A percentile compares a stretch with the other conserved stretches of the same genome.
These are phyloP conservation scores for Theristicus caerulescens DNA, from an alignment of 2,113 vertebrate species.

Conservation along the genomic window DNA sequence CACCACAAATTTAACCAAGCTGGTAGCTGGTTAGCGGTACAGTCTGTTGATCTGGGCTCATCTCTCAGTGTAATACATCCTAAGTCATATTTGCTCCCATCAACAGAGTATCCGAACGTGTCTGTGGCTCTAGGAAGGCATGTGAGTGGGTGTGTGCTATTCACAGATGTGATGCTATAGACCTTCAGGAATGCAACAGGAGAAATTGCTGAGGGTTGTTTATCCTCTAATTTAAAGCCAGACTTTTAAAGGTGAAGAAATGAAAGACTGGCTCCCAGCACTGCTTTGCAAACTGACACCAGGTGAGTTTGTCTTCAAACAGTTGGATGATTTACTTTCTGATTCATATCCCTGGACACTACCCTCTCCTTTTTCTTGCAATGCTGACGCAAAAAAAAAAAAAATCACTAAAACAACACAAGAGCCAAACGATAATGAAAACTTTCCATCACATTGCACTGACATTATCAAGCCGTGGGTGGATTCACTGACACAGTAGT, in stretches of 20 bases:
- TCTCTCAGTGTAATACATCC: background rate
- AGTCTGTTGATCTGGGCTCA: background rate
- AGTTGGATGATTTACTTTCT: background rate
- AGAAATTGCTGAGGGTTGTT: background rate
- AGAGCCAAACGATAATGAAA: constrained; percentile 5
- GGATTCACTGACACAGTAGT: constrained; percentile 56
- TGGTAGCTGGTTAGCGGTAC: background rate
- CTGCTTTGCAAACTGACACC: background rate
- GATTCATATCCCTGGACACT: background rate
- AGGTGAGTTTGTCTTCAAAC: background rate
- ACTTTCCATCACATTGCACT: constrained; percentile 23
- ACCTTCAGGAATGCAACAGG: background rate
- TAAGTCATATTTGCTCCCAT: background rate
- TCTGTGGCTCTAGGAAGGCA: background rate
- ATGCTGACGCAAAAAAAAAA: background rate
- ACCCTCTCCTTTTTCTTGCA: background rate
- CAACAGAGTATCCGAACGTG: rapidly evolving
- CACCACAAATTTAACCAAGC: background rate
- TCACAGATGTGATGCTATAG: background rate
- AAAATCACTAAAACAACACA: background rate
- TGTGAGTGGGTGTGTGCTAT: background rate
- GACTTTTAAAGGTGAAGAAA: background rate
- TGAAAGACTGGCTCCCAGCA: background rate
- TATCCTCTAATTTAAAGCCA: background rate
- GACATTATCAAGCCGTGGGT: constrained; percentile 39